These are phyloP conservation scores for Labeo catla DNA, from an alignment of 2,113 vertebrate genomes.

Conservation along the genomic window DNA sequence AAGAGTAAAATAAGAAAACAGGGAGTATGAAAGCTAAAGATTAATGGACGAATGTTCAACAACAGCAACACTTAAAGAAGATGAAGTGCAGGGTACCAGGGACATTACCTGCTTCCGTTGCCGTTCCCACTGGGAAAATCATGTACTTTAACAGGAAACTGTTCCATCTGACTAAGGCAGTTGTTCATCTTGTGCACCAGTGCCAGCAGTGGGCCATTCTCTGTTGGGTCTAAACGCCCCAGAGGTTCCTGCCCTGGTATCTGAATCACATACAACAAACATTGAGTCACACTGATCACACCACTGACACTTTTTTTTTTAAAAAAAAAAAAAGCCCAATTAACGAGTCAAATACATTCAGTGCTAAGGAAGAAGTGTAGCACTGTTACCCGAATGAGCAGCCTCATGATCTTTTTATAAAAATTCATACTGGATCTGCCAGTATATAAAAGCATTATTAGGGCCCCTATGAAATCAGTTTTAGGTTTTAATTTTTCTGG, in stretches of 20 bases:
- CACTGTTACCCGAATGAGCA: not conserved
- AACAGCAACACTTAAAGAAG: not conserved
- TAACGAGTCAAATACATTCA: slow-evolving; percentile 19
- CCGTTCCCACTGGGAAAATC: slow-evolving; percentile 98
- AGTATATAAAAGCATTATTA: no score
- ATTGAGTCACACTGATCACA: slow-evolving; percentile 5
- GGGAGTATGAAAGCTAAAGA: not conserved
- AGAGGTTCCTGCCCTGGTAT: slow-evolving; percentile 89
- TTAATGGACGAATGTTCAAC: no score
- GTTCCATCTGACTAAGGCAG: slow-evolving; percentile 98
- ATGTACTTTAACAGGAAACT: slow-evolving; percentile 98
- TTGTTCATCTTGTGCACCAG: slow-evolving; percentile 99
- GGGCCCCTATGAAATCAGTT: no score
- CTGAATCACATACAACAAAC: slow-evolving; percentile 67
- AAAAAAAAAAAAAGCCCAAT: not conserved
- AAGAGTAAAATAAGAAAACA: no score
- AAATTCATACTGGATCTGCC: no score
- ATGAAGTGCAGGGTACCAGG: not conserved
- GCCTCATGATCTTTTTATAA: no score
- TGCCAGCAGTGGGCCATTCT: slow-evolving; percentile 87
- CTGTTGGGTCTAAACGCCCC: slow-evolving; percentile 88
- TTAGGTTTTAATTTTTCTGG: no score
- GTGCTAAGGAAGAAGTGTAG: no score
- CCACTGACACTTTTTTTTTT: not conserved
- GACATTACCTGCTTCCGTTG: slow-evolving; percentile 92